phyloP scores from a whole-genome alignment of 2,888 invertebrate species.

The Odontocerum albicorne region DNA sequence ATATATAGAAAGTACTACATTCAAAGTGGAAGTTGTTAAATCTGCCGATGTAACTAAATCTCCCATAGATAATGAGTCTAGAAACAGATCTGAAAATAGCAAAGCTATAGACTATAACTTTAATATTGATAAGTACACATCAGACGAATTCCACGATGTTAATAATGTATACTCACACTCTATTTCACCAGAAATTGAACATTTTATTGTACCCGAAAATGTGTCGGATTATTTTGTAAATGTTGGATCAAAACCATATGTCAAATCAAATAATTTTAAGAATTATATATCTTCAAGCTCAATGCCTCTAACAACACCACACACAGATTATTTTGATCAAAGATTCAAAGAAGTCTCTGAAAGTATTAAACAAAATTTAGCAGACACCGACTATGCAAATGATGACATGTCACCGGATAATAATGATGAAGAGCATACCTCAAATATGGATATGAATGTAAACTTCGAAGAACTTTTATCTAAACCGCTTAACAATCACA shows the following conservation, averaged over 20 bases:
- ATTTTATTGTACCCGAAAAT: slow-evolving; percentile 40
- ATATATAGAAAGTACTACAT: background rate
- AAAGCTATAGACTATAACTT: slow-evolving; percentile 42
- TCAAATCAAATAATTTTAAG: background rate
- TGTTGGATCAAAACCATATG: slow-evolving; percentile 23
- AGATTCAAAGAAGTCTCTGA: slow-evolving; percentile 56
- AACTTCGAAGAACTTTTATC: slow-evolving; percentile 45
- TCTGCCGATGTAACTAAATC: background rate
- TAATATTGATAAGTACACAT: slow-evolving; percentile 50
- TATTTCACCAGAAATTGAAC: slow-evolving; percentile 48
- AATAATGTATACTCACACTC: slow-evolving; percentile 57
- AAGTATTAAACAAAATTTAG: slow-evolving; percentile 56
- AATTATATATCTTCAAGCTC: background rate
- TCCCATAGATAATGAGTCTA: background rate
- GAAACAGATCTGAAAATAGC: slow-evolving; percentile 38
- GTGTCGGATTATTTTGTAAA: slow-evolving; percentile 35
- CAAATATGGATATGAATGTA: slow-evolving; percentile 41
- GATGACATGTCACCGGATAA: slow-evolving; percentile 27
- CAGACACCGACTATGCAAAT: slow-evolving; percentile 36
- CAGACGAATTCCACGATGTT: slow-evolving; percentile 54
- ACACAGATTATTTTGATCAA: slow-evolving; percentile 56
- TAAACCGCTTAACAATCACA: slow-evolving; percentile 51
- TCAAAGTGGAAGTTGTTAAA: background rate
- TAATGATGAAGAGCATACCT: slow-evolving; percentile 31
- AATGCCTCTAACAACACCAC: slow-evolving; percentile 56